Evolutionary conservation across 1,140 invertebrate species (phyloP).

Genomic region (Meloidogyne floridensis): DNA sequence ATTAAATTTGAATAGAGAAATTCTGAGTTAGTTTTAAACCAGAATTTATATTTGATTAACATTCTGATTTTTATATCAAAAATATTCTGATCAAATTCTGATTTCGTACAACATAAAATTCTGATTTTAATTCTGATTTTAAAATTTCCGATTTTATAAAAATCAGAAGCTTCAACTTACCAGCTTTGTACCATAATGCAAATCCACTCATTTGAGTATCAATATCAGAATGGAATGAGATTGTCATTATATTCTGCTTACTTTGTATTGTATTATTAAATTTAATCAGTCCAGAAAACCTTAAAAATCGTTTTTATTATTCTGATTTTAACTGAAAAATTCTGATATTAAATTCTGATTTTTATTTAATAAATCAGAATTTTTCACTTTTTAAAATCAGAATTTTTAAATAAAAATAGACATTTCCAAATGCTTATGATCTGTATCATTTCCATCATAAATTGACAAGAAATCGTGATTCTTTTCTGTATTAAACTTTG

Average conservation of each 20-base stretch:
- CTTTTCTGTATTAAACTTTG: slow-evolving; percentile 31
- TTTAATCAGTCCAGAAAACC: slow-evolving; percentile 38
- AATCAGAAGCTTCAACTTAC: background rate
- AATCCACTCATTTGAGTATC: slow-evolving; percentile 34
- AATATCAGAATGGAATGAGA: slow-evolving; percentile 38
- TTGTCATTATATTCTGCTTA: slow-evolving; percentile 23
- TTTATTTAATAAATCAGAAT: background rate
- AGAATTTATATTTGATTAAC: no score
- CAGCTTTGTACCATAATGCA: slow-evolving; percentile 35
- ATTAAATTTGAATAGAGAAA: no score
- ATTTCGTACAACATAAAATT: no score
- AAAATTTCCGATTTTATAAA: no score
- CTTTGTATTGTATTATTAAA: slow-evolving; percentile 11
- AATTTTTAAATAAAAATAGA: background rate
- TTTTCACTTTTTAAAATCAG: no score
- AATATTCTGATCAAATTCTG: no score
- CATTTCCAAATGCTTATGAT: slow-evolving; percentile 37
- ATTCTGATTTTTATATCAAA: no score
- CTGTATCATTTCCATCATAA: slow-evolving; percentile 46
- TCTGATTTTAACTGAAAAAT: no score
- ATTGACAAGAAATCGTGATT: slow-evolving; percentile 42
- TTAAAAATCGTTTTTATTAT: background rate
- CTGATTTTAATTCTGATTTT: no score
- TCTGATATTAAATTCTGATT: no score
- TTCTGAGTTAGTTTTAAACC: no score